phyloP scores from a whole-genome alignment of 2,888 invertebrate species.

The Drosophila bunnanda region DNA sequence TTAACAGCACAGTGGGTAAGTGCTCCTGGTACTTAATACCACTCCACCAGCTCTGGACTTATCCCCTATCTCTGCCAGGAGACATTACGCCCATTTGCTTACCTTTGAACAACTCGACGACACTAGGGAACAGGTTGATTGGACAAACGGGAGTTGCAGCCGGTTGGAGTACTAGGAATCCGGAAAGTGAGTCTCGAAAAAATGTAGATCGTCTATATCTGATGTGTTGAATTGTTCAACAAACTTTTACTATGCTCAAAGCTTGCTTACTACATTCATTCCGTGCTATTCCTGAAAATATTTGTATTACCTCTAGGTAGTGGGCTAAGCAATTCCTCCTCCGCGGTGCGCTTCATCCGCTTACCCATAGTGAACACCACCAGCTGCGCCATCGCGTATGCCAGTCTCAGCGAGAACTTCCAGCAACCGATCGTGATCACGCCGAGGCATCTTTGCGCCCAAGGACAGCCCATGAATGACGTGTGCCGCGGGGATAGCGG shows the following conservation, averaged over 20 bases:
- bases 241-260: not conserved
- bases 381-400: conserved; percentile 83
- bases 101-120: conserved; percentile 82
- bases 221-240: conserved; percentile 3
- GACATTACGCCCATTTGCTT: conserved; percentile 86
- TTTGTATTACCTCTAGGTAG: not conserved
- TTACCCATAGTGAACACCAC: conserved; percentile 85
- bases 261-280: not conserved
- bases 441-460: conserved; percentile 83
- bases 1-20: conserved; percentile 82
- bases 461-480: conserved; percentile 84
- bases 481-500: conserved; percentile 85
- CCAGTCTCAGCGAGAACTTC: conserved; percentile 83
- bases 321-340: not conserved
- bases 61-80: conserved; percentile 46
- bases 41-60: not conserved
- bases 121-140: conserved; percentile 82
- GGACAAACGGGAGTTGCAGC: conserved; percentile 87
- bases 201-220: conserved; percentile 13
- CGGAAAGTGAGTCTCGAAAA: conserved; percentile 85
- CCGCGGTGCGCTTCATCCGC: conserved; percentile 84
- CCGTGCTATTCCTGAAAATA: not conserved
- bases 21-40: not conserved
- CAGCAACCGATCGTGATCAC: conserved; percentile 84
- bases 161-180: conserved; percentile 91